Evolutionary conservation across 2,888 invertebrate species (phyloP).

Genomic region (Sceliomorpha sp.): DNA sequence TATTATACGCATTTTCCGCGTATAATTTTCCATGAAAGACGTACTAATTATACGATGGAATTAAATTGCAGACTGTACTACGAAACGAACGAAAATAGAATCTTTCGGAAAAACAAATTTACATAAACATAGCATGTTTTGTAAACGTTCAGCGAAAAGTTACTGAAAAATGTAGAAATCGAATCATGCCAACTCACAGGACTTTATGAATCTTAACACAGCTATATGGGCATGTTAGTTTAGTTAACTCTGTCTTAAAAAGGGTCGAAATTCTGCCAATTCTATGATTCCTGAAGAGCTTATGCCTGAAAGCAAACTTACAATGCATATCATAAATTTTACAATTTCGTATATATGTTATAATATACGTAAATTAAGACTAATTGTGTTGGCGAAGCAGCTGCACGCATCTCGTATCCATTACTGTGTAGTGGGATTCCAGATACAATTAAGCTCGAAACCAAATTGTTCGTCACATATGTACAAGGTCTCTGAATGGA

Average conservation of each 20-base stretch:
- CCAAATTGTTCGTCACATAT: neutral
- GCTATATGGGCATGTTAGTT: slow-evolving; percentile 28
- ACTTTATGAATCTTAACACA: too few relatives aligned
- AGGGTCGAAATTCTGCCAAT: slow-evolving; percentile 22
- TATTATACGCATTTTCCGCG: too few relatives aligned
- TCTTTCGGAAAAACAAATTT: too few relatives aligned
- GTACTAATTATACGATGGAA: too few relatives aligned
- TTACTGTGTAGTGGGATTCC: slow-evolving; percentile 11
- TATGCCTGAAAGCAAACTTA: slow-evolving; percentile 5
- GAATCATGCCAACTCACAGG: too few relatives aligned
- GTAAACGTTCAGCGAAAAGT: too few relatives aligned
- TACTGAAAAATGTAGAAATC: too few relatives aligned
- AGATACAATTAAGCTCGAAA: slow-evolving; percentile 22
- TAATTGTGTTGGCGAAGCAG: slow-evolving; percentile 24
- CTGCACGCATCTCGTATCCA: slow-evolving; percentile 26
- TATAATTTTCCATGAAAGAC: too few relatives aligned
- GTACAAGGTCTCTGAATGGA: too few relatives aligned
- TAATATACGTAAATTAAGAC: slow-evolving; percentile 15
- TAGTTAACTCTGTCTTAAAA: slow-evolving; percentile 36
- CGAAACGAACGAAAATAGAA: too few relatives aligned
- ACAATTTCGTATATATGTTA: slow-evolving; percentile 22
- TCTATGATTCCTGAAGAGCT: slow-evolving; percentile 15
- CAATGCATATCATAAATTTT: slow-evolving; percentile 20
- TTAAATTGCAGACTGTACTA: too few relatives aligned
- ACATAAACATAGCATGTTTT: too few relatives aligned